These are phyloP conservation scores for Ciconia boyciana DNA, from an alignment of 2,113 vertebrate genomes.

Conservation along the genomic window DNA sequence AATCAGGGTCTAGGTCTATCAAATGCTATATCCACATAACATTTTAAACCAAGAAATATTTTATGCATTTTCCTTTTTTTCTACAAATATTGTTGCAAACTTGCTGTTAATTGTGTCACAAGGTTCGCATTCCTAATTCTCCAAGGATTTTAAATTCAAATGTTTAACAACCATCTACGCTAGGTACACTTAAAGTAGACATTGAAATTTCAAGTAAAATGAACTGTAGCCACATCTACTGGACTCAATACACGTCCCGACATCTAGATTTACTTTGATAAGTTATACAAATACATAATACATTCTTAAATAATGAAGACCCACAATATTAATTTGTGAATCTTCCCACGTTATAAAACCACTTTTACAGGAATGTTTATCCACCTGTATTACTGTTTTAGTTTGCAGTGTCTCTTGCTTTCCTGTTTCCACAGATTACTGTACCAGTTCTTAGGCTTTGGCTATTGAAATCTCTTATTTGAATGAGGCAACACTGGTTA, in stretches of 20 bases:
- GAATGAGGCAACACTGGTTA: conserved; percentile 95
- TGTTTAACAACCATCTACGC: conserved; percentile 63
- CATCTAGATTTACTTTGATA: conserved; percentile 77
- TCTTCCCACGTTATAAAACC: conserved; percentile 63
- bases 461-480: conserved; percentile 82
- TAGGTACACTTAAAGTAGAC: conserved; percentile 76
- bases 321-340: conserved; percentile 78
- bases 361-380: conserved; percentile 73
- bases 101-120: conserved; percentile 53
- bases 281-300: conserved; percentile 80
- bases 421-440: conserved; percentile 60
- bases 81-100: conserved; percentile 56
- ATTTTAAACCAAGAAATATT: conserved; percentile 60
- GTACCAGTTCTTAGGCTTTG: conserved; percentile 83
- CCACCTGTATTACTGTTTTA: conserved; percentile 67
- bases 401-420: conserved; percentile 64
- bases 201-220: conserved; percentile 82
- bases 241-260: conserved; percentile 70
- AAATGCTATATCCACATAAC: conserved; percentile 64
- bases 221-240: conserved; percentile 75
- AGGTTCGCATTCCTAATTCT: conserved; percentile 56
- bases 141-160: conserved; percentile 55
- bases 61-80: conserved; percentile 44
- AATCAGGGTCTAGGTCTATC: conserved; percentile 59
- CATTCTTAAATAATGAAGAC: conserved; percentile 85